Percentiles rank a stretch among this genome's conserved stretches.
phyloP scores from a whole-genome alignment of 2,797 vertebrate genomes.

The Hylomyscus alleni region DNA sequence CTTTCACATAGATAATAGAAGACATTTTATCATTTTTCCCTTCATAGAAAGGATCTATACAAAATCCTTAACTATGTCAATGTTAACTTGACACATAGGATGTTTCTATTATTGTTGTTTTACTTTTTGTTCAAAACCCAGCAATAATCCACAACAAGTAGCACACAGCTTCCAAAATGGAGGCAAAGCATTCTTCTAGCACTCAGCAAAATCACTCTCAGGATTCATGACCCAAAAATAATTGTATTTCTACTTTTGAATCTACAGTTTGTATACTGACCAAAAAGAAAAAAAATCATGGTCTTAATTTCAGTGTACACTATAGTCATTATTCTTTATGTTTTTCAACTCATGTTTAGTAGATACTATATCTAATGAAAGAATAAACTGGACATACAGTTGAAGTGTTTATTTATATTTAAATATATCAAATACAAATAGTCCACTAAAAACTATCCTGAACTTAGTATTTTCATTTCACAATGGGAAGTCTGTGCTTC shows the following conservation, averaged over 20 bases:
- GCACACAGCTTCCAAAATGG: slow-evolving; percentile 22
- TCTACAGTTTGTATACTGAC: background rate
- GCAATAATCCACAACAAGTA: slow-evolving; percentile 52
- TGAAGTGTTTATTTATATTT: slow-evolving; percentile 34
- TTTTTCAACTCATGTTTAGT: slow-evolving; percentile 35
- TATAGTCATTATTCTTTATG: background rate
- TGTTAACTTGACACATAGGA: slow-evolving; percentile 51
- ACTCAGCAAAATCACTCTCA: background rate
- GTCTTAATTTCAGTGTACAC: slow-evolving; percentile 36
- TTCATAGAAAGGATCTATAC: background rate
- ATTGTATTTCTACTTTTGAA: slow-evolving; percentile 20
- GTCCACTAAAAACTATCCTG: slow-evolving; percentile 7
- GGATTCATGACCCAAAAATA: slow-evolving; percentile 47
- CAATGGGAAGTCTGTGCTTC: background rate
- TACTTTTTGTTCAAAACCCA: slow-evolving; percentile 50
- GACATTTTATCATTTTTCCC: slow-evolving; percentile 56
- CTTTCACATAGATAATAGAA: slow-evolving; percentile 58
- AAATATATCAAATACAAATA: slow-evolving; percentile 55
- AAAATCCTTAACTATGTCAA: slow-evolving; percentile 51
- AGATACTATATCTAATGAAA: background rate
- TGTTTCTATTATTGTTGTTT: background rate
- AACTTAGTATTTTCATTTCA: slow-evolving; percentile 55
- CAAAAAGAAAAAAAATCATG: background rate
- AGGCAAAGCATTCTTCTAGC: background rate
- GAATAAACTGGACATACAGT: background rate